These are phyloP conservation scores for Babyrousa celebensis DNA, from an alignment of 2,797 vertebrate species.

Conservation along the genomic window DNA sequence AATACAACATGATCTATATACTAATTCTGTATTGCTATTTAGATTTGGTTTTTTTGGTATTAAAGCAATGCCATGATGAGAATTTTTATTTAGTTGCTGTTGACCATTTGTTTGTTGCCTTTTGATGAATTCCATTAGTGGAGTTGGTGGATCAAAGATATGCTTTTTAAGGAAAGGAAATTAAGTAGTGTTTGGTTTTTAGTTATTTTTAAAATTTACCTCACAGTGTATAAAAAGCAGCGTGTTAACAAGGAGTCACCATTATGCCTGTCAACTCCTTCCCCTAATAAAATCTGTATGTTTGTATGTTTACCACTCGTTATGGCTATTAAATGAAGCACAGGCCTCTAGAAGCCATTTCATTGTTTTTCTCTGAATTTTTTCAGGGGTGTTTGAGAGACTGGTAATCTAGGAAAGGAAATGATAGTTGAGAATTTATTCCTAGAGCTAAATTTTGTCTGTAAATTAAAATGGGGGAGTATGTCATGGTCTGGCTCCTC, in stretches of 20 bases:
- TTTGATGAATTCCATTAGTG: background rate
- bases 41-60: background rate
- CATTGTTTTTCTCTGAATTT: background rate
- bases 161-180: conserved; percentile 14
- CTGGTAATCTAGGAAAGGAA: conserved; percentile 37
- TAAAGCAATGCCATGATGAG: background rate
- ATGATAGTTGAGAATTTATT: conserved; percentile 36
- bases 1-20: background rate
- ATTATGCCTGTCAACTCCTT: background rate
- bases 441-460: conserved; percentile 20
- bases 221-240: background rate
- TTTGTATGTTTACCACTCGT: background rate
- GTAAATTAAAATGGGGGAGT: conserved; percentile 24
- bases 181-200: background rate
- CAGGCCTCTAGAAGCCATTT: background rate
- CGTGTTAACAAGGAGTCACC: background rate
- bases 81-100: background rate
- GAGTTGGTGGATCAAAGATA: background rate
- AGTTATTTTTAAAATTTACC: background rate
- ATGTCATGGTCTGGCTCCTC: background rate
- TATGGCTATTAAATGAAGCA: background rate
- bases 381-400: background rate
- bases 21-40: background rate
- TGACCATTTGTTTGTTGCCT: background rate
- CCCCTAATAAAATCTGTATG: background rate